A percentile compares a stretch with the other conserved stretches of the same genome.
Evolutionary conservation across 2,113 vertebrate species (phyloP).

Genomic region (Myrmecobius fasciatus): DNA sequence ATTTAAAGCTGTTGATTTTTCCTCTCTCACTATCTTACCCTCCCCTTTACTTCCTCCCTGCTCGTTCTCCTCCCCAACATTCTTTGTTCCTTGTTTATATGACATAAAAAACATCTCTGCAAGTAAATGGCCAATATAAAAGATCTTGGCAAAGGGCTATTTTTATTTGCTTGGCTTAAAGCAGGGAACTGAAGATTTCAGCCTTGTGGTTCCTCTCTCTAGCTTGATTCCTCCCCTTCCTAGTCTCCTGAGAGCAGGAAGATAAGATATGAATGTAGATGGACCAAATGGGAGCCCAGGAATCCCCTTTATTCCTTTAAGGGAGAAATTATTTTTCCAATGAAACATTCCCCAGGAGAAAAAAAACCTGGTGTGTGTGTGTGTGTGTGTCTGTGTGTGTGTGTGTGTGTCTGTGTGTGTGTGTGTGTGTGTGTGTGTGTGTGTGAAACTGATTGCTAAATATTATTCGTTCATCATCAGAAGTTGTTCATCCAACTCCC

Average conservation of each 20-base stretch:
- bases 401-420: background rate
- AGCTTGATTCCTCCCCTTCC: conserved; percentile 56
- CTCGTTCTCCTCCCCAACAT: conserved; percentile 73
- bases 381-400: background rate
- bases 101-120: conserved; percentile 83
- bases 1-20: conserved; percentile 72
- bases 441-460: background rate
- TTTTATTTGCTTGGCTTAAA: conserved; percentile 83
- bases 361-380: background rate
- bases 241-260: conserved; percentile 71
- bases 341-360: conserved; percentile 61
- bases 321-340: conserved; percentile 80
- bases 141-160: conserved; percentile 81
- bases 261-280: conserved; percentile 77
- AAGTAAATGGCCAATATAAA: conserved; percentile 81
- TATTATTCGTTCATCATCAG: background rate
- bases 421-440: no score
- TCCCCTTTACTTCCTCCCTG: conserved; percentile 21
- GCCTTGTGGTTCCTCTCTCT: conserved; percentile 36
- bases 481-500: background rate
- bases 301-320: conserved; percentile 74
- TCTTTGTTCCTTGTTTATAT: conserved; percentile 85
- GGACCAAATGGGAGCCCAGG: conserved; percentile 77
- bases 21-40: conserved; percentile 53
- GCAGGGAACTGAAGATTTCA: conserved; percentile 78